These are phyloP conservation scores for Tympanoctomys barrerae DNA, from an alignment of 2,797 vertebrate species.

Conservation along the genomic window DNA sequence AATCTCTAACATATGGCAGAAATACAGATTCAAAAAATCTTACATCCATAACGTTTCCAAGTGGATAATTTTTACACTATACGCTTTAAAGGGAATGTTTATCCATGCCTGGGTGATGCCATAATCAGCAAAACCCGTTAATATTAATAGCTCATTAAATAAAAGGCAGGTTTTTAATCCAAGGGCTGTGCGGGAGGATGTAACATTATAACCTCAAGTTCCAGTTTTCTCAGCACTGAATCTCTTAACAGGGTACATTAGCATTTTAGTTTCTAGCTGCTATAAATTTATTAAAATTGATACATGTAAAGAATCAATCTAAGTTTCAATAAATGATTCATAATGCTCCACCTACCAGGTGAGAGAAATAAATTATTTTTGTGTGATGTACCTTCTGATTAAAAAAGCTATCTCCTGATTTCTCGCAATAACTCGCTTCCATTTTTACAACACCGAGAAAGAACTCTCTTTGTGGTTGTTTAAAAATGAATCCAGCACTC, in stretches of 20 bases:
- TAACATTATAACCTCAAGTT: conserved; percentile 64
- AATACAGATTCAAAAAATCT: conserved; percentile 47
- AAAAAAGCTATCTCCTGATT: conserved; percentile 76
- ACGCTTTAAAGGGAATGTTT: conserved; percentile 69
- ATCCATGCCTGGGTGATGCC: conserved; percentile 61
- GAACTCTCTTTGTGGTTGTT: conserved; percentile 39
- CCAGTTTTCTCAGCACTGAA: conserved; percentile 83
- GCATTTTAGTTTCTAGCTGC: conserved; percentile 81
- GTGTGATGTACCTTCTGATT: conserved; percentile 82
- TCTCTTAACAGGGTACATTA: conserved; percentile 80
- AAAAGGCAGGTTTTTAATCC: conserved; percentile 83
- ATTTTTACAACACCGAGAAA: conserved; percentile 66
- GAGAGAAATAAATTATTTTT: conserved; percentile 85
- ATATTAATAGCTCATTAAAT: conserved; percentile 89
- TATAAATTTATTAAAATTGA: conserved; percentile 87
- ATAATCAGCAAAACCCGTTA: conserved; percentile 82
- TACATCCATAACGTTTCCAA: conserved; percentile 57
- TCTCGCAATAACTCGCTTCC: conserved; percentile 72
- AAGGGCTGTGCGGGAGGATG: conserved; percentile 75
- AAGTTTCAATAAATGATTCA: conserved; percentile 88
- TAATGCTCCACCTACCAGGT: conserved; percentile 74
- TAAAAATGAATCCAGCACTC: conserved; percentile 62
- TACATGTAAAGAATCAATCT: conserved; percentile 85
- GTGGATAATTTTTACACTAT: conserved; percentile 63
- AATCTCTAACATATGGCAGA: conserved; percentile 43